Percentiles rank a stretch among this genome's conserved stretches.
These are phyloP conservation scores for Eulacestoma nigropectus DNA, from an alignment of 2,113 vertebrate genomes.

Conservation along the genomic window DNA sequence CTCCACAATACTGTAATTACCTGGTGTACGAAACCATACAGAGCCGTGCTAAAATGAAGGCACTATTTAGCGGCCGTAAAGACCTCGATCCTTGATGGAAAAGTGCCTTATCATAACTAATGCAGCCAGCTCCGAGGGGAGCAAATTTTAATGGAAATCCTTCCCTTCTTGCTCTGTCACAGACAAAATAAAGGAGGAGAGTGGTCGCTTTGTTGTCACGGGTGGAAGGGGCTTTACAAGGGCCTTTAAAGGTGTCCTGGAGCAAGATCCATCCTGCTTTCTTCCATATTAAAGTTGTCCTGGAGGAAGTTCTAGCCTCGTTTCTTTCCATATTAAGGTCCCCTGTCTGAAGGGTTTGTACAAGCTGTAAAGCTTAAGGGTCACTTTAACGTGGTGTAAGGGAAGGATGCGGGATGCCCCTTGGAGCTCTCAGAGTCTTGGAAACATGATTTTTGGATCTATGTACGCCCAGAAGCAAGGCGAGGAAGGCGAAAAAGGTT, in stretches of 20 bases:
- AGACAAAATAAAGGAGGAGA: neutral
- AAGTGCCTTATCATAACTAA: neutral
- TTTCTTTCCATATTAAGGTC: no score
- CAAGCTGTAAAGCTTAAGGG: neutral
- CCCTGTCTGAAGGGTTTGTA: neutral
- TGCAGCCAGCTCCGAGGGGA: neutral
- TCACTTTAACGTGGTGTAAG: no score
- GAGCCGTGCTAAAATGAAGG: neutral
- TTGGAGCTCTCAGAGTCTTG: neutral
- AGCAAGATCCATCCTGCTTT: neutral
- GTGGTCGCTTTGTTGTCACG: accelerated
- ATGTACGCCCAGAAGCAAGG: no score
- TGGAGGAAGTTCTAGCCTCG: neutral
- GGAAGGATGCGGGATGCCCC: no score
- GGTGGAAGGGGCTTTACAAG: neutral
- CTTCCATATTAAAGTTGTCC: neutral
- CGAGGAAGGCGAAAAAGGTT: neutral
- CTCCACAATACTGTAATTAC: neutral
- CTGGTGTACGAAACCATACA: neutral
- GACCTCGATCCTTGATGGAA: neutral
- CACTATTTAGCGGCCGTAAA: neutral
- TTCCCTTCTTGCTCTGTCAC: no score
- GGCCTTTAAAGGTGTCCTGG: no score
- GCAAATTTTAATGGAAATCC: neutral
- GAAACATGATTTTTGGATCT: neutral